phyloP scores from a whole-genome alignment of 35 echinoderm and acorn worm species.

The Hemicentrotus pulcherrimus region DNA sequence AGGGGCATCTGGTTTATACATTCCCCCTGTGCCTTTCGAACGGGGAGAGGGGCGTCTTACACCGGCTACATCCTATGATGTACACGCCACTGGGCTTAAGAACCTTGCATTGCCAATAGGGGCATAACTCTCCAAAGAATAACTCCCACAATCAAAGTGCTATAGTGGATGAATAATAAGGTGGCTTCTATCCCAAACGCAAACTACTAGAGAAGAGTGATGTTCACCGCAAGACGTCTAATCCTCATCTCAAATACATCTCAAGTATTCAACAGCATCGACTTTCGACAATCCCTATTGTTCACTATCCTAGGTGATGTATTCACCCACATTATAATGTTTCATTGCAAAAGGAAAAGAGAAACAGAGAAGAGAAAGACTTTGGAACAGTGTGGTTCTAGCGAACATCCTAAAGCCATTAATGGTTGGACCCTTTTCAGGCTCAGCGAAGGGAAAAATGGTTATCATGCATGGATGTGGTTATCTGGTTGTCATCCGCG shows the following conservation, averaged over 20 bases:
- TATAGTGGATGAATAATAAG: neutral
- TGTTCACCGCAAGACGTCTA: neutral
- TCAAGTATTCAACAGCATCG: neutral
- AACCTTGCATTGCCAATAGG: neutral
- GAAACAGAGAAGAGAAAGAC: neutral
- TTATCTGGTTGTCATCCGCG: too few relatives aligned
- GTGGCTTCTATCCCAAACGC: neutral
- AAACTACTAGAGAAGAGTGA: neutral
- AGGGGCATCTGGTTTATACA: too few relatives aligned
- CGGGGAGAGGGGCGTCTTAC: too few relatives aligned
- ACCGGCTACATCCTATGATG: too few relatives aligned
- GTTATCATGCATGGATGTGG: too few relatives aligned
- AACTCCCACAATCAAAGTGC: neutral
- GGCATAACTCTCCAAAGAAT: neutral
- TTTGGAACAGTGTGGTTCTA: too few relatives aligned
- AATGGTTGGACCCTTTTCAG: neutral
- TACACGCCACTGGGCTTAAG: neutral
- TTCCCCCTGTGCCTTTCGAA: too few relatives aligned
- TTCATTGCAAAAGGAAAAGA: neutral
- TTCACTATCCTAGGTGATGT: neutral
- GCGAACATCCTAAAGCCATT: neutral
- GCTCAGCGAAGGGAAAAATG: too few relatives aligned
- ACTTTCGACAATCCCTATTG: neutral
- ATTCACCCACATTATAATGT: neutral
- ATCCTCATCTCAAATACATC: neutral